Conservation (phyloP, 2,888 invertebrate species). For the Heliconius charithonia region DNA sequence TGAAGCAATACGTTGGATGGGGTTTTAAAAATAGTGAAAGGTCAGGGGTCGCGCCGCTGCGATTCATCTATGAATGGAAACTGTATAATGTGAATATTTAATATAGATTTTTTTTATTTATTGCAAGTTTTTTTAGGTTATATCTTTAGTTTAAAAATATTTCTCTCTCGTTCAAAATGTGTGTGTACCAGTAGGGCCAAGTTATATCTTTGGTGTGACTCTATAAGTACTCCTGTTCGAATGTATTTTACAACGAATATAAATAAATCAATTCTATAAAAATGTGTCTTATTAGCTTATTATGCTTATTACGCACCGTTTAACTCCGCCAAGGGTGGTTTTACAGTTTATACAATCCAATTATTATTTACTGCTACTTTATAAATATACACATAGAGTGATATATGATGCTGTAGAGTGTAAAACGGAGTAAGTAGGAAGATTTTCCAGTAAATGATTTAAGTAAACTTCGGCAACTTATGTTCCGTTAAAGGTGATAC, state of each 20-base stretch:
- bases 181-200: background rate
- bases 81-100: background rate
- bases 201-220: background rate
- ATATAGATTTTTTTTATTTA: background rate
- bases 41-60: constrained; percentile 67
- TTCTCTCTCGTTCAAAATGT: background rate
- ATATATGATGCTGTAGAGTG: no score
- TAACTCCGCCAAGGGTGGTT: background rate
- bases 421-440: background rate
- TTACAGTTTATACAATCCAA: background rate
- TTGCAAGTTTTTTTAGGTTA: background rate
- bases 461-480: background rate
- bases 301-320: background rate
- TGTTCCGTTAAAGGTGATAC: background rate
- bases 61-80: constrained; percentile 31
- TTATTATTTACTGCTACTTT: background rate
- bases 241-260: background rate
- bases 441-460: constrained; percentile 18
- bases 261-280: background rate
- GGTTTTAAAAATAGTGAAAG: constrained; percentile 76
- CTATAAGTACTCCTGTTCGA: background rate
- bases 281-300: background rate
- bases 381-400: background rate
- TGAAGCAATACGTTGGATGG: constrained; percentile 61
- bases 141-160: background rate